Evolutionary conservation across 2,113 vertebrate species (phyloP), one percentile per base, ranked within the genome.

Genomic region (Crotalus horridus): DNA sequence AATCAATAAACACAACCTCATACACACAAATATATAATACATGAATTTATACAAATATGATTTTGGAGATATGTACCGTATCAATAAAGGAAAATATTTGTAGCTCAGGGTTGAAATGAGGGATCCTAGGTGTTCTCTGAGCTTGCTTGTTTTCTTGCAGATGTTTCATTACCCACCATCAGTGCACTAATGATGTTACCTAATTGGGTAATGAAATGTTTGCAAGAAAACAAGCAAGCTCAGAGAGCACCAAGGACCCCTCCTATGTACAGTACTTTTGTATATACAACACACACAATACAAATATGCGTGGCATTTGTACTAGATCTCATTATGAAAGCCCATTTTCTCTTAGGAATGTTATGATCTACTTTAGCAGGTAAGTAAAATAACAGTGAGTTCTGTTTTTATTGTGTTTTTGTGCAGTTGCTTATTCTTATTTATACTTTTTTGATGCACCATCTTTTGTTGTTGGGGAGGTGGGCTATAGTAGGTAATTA

Each of bases 391-490:
- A 69, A 69, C 12, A n/a, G 29, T 5, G 61, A 69, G 11, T 69
- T 69, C 61, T n/a, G 29, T 69, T 69, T 74, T 74, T 33, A 74
- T 13, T 74, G 29, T n/a, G 29, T 15, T 15, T 74, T 74, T 33
- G 29, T 33, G n/a, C 13, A 6, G 5, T 74, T 33, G 29, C 64
- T 74, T 33, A 74, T 33, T 69, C 29, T 69, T 92, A 85, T 95
- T 94, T 96, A 92, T 93, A 97, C 93, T 94, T 96, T 91, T 69
- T 59, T 92, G 94, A 91, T 95, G 91, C 86, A 92, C 54, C 1
- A 1, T 61, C 26, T 89, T 24, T 24, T 17, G 33, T 23, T 61
- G 88, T 29, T 5, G 54, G 3, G 11, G 87, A 88, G n/a, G 24
- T 61, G 24, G 59, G n/a, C 29, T 74, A 74, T 58, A 39, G 11